phyloP scores from a whole-genome alignment of 1,140 invertebrate genomes.

The Cotesia glomerata region DNA sequence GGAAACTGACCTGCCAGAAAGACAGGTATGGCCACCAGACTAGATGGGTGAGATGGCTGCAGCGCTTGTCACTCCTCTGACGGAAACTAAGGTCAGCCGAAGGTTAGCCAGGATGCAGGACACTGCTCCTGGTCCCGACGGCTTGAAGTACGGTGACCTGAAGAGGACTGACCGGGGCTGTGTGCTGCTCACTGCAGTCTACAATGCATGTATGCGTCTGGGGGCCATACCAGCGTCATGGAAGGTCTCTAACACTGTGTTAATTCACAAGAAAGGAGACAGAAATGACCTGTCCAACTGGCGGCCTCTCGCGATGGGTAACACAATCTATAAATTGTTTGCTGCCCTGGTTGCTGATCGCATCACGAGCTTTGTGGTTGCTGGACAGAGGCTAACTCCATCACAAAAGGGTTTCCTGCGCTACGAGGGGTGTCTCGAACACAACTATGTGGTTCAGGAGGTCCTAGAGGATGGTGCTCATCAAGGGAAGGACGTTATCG shows the following conservation, averaged over 20 bases:
- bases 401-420: conserved; percentile 46
- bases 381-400: too few species aligned
- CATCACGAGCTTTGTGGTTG: conserved; percentile 24
- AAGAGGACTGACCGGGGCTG: background rate
- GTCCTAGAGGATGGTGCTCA: conserved; percentile 35
- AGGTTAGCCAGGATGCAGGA: background rate
- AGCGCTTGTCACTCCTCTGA: background rate
- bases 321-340: conserved; percentile 41
- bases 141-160: background rate
- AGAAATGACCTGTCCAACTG: conserved; percentile 42
- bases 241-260: conserved; percentile 40
- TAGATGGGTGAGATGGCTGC: background rate
- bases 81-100: background rate
- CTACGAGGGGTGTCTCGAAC: conserved; percentile 49
- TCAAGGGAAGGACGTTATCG: conserved; percentile 29
- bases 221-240: background rate
- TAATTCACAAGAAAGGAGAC: conserved; percentile 8
- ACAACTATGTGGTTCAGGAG: conserved; percentile 49
- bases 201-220: background rate
- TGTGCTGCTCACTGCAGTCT: background rate
- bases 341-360: conserved; percentile 40
- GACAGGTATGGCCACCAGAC: too few species aligned
- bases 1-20: background rate
- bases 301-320: conserved; percentile 41
- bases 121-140: background rate